Percentiles rank a stretch among this genome's conserved stretches.
phyloP scores from a whole-genome alignment of 2,113 vertebrate genomes.

The Zapus hudsonius region DNA sequence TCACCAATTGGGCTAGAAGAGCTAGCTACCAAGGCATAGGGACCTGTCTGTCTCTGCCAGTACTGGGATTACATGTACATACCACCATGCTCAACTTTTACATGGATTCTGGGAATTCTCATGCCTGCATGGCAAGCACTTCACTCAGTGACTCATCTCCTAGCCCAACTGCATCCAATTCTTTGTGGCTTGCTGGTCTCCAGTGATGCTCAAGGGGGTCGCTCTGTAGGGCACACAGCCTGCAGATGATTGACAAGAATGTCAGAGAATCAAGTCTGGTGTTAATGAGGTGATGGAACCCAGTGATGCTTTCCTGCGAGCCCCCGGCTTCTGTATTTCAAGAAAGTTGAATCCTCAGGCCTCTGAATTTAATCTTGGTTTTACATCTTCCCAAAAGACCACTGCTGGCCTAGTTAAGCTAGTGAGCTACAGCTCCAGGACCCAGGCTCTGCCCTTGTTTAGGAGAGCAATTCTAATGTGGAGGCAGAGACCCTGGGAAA shows the following conservation, averaged over 20 bases:
- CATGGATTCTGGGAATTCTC: too few relatives aligned
- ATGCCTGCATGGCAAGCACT: too few relatives aligned
- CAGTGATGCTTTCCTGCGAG: constrained; percentile 86
- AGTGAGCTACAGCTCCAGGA: constrained; percentile 87
- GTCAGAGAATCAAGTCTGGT: constrained; percentile 96
- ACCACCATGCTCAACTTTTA: too few relatives aligned
- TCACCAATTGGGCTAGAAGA: too few relatives aligned
- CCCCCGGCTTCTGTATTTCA: constrained; percentile 93
- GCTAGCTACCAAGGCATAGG: too few relatives aligned
- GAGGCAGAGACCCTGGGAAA: constrained; percentile 84
- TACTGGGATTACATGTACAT: too few relatives aligned
- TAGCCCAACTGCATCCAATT: too few relatives aligned
- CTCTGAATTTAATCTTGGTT: constrained; percentile 97
- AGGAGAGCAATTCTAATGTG: constrained; percentile 85
- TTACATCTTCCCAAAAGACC: constrained; percentile 88
- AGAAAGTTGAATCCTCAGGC: constrained; percentile 98
- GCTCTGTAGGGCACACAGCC: too few relatives aligned
- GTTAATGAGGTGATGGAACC: constrained; percentile 95
- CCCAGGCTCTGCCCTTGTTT: constrained; percentile 80
- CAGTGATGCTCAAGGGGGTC: too few relatives aligned
- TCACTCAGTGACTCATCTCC: too few relatives aligned
- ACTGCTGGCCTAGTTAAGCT: constrained; percentile 82
- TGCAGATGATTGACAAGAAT: constrained; percentile 88
- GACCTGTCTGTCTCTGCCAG: too few relatives aligned
- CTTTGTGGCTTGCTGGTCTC: too few relatives aligned